These are phyloP conservation scores for Dipodomys ordii DNA, from an alignment of 2,113 vertebrate genomes.

Conservation along the genomic window DNA sequence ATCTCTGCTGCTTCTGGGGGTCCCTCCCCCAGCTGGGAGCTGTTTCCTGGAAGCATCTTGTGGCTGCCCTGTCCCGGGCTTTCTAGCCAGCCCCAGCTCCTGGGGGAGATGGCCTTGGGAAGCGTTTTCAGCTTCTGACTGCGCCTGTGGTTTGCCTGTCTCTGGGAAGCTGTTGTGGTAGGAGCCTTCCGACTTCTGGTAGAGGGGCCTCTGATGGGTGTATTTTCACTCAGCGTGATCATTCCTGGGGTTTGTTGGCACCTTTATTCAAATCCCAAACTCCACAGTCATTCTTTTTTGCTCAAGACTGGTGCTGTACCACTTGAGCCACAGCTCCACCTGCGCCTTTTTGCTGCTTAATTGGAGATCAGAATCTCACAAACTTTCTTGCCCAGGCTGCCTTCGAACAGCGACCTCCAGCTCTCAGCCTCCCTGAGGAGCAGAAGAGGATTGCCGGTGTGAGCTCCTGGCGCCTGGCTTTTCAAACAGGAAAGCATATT, in stretches of 20 bases:
- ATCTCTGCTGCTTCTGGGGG: not conserved
- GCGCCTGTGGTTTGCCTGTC: not conserved
- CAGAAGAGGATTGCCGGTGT: no score
- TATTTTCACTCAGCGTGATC: not conserved
- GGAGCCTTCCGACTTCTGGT: not conserved
- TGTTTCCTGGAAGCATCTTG: not conserved
- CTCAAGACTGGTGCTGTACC: no score
- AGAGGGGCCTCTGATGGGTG: not conserved
- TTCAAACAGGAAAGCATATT: conserved; percentile 42
- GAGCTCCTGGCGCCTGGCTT: not conserved
- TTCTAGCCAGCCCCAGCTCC: not conserved
- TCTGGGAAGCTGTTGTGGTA: not conserved
- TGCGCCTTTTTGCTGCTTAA: no score
- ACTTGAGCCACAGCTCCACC: no score
- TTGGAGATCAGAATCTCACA: no score
- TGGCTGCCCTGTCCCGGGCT: not conserved
- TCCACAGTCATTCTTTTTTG: not conserved
- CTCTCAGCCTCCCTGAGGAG: no score
- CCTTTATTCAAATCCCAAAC: not conserved
- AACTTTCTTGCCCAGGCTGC: no score
- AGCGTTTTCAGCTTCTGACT: not conserved
- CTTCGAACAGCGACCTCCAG: no score
- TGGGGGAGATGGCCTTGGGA: not conserved
- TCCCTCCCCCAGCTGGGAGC: not conserved
- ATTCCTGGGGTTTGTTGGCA: not conserved